Conservation (phyloP, 2,113 vertebrate species). For the Tragelaphus scriptus region DNA sequence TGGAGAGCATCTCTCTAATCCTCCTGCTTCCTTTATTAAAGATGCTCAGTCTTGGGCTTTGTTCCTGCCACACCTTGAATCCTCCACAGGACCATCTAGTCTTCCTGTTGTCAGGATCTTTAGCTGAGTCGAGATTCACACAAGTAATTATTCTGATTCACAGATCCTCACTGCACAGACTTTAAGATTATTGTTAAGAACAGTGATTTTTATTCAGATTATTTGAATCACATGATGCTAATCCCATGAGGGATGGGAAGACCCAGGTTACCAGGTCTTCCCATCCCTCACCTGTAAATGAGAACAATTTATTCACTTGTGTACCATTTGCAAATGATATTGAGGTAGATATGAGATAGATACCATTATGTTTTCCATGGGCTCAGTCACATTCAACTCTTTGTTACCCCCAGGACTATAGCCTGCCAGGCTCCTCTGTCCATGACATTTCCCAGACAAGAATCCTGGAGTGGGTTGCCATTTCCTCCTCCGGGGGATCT, state of each 20-base stretch:
- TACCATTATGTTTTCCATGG: neutral
- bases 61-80: accelerated
- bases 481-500: neutral
- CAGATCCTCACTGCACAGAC: neutral
- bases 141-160: neutral
- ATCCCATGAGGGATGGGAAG: no score
- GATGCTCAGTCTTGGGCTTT: accelerated
- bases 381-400: neutral
- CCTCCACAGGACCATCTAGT: accelerated
- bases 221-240: neutral
- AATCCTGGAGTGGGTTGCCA: neutral
- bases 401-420: neutral
- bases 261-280: neutral
- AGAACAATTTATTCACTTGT: neutral
- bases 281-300: neutral
- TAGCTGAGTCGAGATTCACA: neutral
- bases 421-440: neutral
- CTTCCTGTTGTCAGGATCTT: neutral
- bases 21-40: neutral
- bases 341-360: neutral
- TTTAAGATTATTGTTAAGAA: neutral
- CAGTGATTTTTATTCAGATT: neutral
- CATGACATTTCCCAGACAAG: neutral
- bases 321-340: neutral
- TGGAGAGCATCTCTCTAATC: neutral